Percentiles rank a stretch among this genome's conserved stretches.
These are phyloP conservation scores for Anguilla anguilla DNA, from an alignment of 2,797 vertebrate genomes.

Conservation along the genomic window DNA sequence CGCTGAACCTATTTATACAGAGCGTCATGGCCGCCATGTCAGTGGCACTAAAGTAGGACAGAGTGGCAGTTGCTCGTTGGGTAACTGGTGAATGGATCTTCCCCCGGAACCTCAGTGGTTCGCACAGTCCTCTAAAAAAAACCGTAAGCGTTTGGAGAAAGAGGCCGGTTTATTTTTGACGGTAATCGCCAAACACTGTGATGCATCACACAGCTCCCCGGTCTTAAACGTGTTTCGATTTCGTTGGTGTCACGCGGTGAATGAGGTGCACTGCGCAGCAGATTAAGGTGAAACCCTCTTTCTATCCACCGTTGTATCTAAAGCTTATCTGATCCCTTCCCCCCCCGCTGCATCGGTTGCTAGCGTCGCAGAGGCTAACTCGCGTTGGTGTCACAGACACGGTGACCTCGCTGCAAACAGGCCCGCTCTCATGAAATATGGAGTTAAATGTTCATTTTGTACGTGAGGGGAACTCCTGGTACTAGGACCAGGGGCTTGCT, in stretches of 20 bases:
- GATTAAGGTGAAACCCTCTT: constrained; percentile 59
- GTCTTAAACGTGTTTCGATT: constrained; percentile 50
- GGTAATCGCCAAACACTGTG: constrained; percentile 75
- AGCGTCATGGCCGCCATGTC: constrained; percentile 78
- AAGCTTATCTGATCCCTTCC: constrained; percentile 51
- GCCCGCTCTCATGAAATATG: constrained; percentile 48
- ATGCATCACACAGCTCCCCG: constrained; percentile 66
- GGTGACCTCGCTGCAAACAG: constrained; percentile 44
- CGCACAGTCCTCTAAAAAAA: constrained; percentile 60
- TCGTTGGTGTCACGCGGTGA: constrained; percentile 43
- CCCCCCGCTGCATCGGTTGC: constrained; percentile 52
- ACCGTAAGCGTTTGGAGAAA: constrained; percentile 70
- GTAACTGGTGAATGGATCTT: constrained; percentile 72
- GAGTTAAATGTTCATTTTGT: constrained; percentile 49
- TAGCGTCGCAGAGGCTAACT: constrained; percentile 49
- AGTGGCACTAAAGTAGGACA: constrained; percentile 81
- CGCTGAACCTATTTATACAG: constrained; percentile 79
- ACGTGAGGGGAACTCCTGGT: not conserved
- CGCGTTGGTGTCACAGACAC: constrained; percentile 41
- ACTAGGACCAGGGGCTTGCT: not conserved
- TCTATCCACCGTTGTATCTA: constrained; percentile 53
- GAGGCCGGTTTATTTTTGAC: constrained; percentile 73
- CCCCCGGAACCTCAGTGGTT: constrained; percentile 63
- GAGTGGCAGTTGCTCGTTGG: constrained; percentile 75
- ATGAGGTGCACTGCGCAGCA: constrained; percentile 59